phyloP scores from a whole-genome alignment of 2,888 invertebrate genomes.

The Dugesia japonica region DNA sequence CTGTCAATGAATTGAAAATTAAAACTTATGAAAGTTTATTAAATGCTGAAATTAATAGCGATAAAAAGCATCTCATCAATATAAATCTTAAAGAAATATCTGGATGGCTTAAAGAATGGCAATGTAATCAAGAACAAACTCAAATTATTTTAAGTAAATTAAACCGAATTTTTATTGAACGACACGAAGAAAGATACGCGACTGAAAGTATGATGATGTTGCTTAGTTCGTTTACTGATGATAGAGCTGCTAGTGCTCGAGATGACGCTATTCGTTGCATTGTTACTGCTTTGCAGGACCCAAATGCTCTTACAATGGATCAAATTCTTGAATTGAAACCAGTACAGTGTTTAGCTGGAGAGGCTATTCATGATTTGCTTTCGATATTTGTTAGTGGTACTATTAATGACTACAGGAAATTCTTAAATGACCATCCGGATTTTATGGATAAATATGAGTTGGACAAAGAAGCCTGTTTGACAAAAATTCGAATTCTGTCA shows the following conservation, averaged over 20 bases:
- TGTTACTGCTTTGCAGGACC: conserved; percentile 79
- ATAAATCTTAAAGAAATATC: not conserved
- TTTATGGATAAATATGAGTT: conserved; percentile 56
- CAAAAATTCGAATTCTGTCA: conserved; percentile 84
- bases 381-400: conserved; percentile 87
- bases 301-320: conserved; percentile 80
- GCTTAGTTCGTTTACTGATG: conserved; percentile 9
- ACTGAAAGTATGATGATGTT: conserved; percentile 21
- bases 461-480: conserved; percentile 49
- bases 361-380: conserved; percentile 77
- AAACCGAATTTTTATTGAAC: not conserved
- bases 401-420: conserved; percentile 71
- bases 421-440: conserved; percentile 77
- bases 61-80: not conserved
- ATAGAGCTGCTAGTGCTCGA: conserved; percentile 17
- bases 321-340: conserved; percentile 80
- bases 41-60: conserved; percentile 5
- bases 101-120: not conserved
- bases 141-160: not conserved
- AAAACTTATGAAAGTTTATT: not conserved
- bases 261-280: conserved; percentile 50
- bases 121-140: not conserved
- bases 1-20: not conserved
- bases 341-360: conserved; percentile 79
- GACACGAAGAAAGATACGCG: not conserved